These are phyloP conservation scores for Brachynemurus nebulosus DNA, from an alignment of 2,888 invertebrate species.

Conservation along the genomic window DNA sequence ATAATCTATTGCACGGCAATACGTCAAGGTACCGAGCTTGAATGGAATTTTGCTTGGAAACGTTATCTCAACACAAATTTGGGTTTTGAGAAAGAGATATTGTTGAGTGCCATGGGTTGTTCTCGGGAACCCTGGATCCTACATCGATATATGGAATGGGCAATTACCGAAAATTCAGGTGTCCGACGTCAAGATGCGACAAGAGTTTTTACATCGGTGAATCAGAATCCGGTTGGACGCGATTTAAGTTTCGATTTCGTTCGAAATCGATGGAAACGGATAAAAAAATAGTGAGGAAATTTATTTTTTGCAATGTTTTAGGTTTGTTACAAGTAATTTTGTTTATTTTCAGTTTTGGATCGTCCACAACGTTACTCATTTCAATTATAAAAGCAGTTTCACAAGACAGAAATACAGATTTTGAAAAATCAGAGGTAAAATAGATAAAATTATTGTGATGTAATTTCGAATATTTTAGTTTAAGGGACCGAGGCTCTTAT, in stretches of 20 bases:
- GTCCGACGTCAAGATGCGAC: constrained; percentile 74
- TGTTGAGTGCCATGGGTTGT: constrained; percentile 69
- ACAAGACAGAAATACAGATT: constrained; percentile 4
- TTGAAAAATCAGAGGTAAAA: constrained; percentile 4
- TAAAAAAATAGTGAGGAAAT: constrained; percentile 55
- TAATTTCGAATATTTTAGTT: too few relatives aligned
- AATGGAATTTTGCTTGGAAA: constrained; percentile 84
- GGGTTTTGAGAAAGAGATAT: constrained; percentile 65
- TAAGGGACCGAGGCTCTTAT: too few relatives aligned
- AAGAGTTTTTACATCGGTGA: constrained; percentile 62
- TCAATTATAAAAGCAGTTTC: constrained; percentile 1
- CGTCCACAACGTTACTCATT: constrained; percentile 2
- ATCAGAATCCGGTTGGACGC: constrained; percentile 63
- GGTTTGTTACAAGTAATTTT: not conserved
- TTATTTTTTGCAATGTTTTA: not conserved
- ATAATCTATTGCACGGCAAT: constrained; percentile 82
- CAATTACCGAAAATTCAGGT: constrained; percentile 55
- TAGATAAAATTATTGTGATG: too few relatives aligned
- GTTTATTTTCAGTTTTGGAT: not conserved
- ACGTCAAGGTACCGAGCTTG: constrained; percentile 62
- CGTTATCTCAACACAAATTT: constrained; percentile 60
- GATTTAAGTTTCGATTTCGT: constrained; percentile 69
- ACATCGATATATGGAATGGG: constrained; percentile 59
- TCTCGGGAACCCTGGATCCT: constrained; percentile 72
- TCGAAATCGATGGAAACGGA: constrained; percentile 57